Evolutionary conservation across 2,888 invertebrate species (phyloP), one percentile per base, ranked within the genome.

Genomic region (Volucella inanis): DNA sequence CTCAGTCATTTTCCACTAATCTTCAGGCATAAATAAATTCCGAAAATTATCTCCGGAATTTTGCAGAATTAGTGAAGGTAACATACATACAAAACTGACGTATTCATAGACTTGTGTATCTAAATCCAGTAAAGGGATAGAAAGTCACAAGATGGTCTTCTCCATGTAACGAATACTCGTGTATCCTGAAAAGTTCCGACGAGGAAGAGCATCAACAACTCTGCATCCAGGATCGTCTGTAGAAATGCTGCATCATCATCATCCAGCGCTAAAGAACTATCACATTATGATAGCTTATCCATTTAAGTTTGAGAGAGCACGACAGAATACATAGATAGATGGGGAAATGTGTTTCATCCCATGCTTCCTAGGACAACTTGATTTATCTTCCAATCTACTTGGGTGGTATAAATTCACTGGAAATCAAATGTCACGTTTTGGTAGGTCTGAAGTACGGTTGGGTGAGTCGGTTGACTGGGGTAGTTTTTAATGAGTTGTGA

Each of bases 261-360:
- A 65, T 65, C 50, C 11, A 41, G 12, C 31, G 22, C 41, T 38
- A 10, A 59, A 12, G 12, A 62, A 54, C 72, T 72, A 62, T 62
- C 72, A 31, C 45, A 62, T 62, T 55, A 72, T 62, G 52, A 43
- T 10, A 43, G 39, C 45, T 72, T 62, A 62, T 61, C 71, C 71
- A 22, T 52, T 52, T 52, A 52, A 52, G 50, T 54, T 49, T 8
- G 39, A 49, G 41, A n/a, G 14, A 49, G 49, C 15, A 2, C 49
- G n/a, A 18, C 0, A 10, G 8, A 18, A 11, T 18, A 18, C 15
- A 8, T 31, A 6, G 31, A 3, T 31, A n/a, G 55, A 38, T 55
- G 31, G 9, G 55, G 31, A 55, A 55, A 55, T 22, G 55, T n/a
- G 55, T 38, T 55, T n/a, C 11, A 55, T n/a, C 55, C 14, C 12